These are phyloP conservation scores for Daptonema setosum DNA, from an alignment of 2,888 invertebrate species.

Conservation along the genomic window DNA sequence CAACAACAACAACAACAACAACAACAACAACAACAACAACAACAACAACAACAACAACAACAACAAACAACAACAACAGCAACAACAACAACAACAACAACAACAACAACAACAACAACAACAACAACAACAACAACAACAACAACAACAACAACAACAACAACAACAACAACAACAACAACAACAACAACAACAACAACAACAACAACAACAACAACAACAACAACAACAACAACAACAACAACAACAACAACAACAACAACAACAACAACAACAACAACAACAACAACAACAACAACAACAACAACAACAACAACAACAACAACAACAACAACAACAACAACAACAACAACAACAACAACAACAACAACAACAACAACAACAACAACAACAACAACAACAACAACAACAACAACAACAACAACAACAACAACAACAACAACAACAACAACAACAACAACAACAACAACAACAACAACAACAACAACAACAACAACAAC, in stretches of 20 bases:
- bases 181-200: background rate
- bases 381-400: background rate
- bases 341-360: background rate
- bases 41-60: background rate
- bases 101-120: background rate
- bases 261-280: background rate
- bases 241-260: background rate
- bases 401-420: background rate
- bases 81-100: background rate
- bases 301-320: background rate
- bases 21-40: background rate
- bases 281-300: background rate
- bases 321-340: background rate
- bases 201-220: background rate
- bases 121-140: background rate
- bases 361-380: background rate
- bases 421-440: background rate
- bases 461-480: background rate
- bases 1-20: background rate
- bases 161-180: background rate
- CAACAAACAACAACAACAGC: too few relatives aligned
- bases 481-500: background rate
- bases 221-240: background rate
- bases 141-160: background rate
- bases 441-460: background rate